Conservation (phyloP, 1,140 invertebrate genomes). For the Bursaphelenchus mucronatus region DNA sequence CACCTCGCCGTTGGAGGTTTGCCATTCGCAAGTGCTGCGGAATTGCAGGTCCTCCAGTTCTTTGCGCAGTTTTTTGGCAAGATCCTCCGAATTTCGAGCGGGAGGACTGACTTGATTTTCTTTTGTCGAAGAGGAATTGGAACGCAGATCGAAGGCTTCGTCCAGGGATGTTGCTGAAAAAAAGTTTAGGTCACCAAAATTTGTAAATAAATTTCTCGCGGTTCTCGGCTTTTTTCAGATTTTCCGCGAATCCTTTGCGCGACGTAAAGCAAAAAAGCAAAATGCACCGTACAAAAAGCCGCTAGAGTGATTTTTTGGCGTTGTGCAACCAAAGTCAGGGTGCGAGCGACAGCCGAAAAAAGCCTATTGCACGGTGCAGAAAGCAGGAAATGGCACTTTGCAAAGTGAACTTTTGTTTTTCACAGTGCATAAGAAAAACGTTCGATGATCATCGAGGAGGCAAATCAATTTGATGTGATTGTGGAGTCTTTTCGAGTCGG, state of each 20-base stretch:
- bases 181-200: not conserved
- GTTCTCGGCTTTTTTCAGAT: not conserved
- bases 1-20: constrained; percentile 7
- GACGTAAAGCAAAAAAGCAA: too few species aligned
- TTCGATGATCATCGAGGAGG: constrained; percentile 4
- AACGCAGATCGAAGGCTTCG: too few species aligned
- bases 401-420: too few species aligned
- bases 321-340: too few species aligned
- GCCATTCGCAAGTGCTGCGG: constrained; percentile 6
- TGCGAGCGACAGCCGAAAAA: too few species aligned
- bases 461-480: constrained; percentile 10
- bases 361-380: too few species aligned
- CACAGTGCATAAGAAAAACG: too few species aligned
- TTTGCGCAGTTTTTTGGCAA: constrained; percentile 9
- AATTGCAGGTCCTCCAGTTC: constrained; percentile 33
- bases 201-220: not conserved
- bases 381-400: too few species aligned
- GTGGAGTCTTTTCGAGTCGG: constrained; percentile 14
- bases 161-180: constrained; percentile 2
- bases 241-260: too few species aligned
- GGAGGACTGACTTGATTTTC: not conserved
- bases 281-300: too few species aligned
- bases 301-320: too few species aligned
- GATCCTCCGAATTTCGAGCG: not conserved
- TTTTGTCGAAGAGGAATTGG: not conserved